Evolutionary conservation across 2,113 vertebrate genomes (phyloP).

Genomic region (Dermatemys mawii): DNA sequence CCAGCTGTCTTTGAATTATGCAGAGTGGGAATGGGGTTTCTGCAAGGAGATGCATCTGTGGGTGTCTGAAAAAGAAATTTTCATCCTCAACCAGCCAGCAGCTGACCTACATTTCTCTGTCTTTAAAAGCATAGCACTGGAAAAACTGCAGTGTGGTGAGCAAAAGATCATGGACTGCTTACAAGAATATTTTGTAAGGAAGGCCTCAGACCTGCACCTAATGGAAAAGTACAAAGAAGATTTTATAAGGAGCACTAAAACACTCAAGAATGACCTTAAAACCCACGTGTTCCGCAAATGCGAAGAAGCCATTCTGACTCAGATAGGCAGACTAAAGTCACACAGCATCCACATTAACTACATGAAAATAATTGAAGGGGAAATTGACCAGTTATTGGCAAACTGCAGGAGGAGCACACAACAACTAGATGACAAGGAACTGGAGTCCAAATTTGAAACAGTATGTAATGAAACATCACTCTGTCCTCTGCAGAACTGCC

Average conservation of each 20-base stretch:
- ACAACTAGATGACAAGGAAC: conserved; percentile 55
- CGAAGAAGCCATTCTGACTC: conserved; percentile 42
- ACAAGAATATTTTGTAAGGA: conserved; percentile 49
- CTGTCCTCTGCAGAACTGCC: conserved; percentile 54
- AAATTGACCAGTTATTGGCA: conserved; percentile 53
- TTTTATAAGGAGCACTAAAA: conserved; percentile 54
- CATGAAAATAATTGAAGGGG: conserved; percentile 63
- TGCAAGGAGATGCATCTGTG: conserved; percentile 17
- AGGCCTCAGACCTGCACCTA: conserved; percentile 10
- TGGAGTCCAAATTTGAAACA: conserved; percentile 75
- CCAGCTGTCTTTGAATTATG: background rate
- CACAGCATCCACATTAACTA: conserved; percentile 60
- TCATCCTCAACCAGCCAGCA: background rate
- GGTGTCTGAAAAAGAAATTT: conserved; percentile 51
- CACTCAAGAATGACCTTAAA: conserved; percentile 53
- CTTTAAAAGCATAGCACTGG: conserved; percentile 41
- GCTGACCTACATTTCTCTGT: background rate
- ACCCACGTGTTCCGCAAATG: conserved; percentile 26
- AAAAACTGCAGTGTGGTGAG: conserved; percentile 52
- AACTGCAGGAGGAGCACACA: conserved; percentile 30
- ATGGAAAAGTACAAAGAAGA: conserved; percentile 62
- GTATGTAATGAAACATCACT: conserved; percentile 65
- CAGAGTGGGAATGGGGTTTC: too few species aligned
- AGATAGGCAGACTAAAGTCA: conserved; percentile 63
- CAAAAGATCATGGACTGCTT: background rate